Evolutionary conservation across 2,797 vertebrate species (phyloP), one percentile per base, ranked within the genome.

Genomic region (Brotula barbata): DNA sequence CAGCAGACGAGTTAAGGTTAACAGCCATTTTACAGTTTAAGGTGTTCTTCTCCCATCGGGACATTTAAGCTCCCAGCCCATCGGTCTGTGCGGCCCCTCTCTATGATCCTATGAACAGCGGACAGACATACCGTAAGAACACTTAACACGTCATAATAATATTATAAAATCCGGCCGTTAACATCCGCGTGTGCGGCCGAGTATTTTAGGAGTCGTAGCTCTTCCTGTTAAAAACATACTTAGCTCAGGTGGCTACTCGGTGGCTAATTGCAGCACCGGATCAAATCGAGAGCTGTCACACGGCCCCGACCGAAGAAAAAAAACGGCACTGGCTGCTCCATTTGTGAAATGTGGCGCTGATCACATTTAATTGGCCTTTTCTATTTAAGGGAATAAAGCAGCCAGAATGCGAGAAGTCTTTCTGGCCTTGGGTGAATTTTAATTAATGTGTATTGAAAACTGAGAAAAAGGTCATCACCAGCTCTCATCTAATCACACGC

Each of bases 401-500:
- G 5, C 42, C 52, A 59, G n/a, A 69, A 78, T 53, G 57, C 70
- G 66, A 73, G 45, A 46, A 59, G 62, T 68, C n/a, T 58, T 65
- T 63, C n/a, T 54, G 68, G 70, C 68, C 64, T 70, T 22, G 48
- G 71, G 65, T 57, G 60, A 75, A 76, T 81, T 81, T 74, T 85
- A 84, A 87, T 85, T 77, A 79, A 71, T 44, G 65, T 68, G 22
- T 45, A 57, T 0, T 14, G 45, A 58, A 34, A 41, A 52, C 46
- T 52, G 60, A 16, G 52, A 64, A 64, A 83, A 81, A 77, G 60
- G 71, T 83, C 62, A 84, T 80, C 71, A 21, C 40, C 59, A 2
- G 46, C 68, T 71, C 74, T 77, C 57, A 85, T 85, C 80, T 79
- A 72, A 85, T 88, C 79, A 57, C 64, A 73, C 49, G 42, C 67